Evolutionary conservation across 2,113 vertebrate species (phyloP).

Genomic region (Pteronura brasiliensis): DNA sequence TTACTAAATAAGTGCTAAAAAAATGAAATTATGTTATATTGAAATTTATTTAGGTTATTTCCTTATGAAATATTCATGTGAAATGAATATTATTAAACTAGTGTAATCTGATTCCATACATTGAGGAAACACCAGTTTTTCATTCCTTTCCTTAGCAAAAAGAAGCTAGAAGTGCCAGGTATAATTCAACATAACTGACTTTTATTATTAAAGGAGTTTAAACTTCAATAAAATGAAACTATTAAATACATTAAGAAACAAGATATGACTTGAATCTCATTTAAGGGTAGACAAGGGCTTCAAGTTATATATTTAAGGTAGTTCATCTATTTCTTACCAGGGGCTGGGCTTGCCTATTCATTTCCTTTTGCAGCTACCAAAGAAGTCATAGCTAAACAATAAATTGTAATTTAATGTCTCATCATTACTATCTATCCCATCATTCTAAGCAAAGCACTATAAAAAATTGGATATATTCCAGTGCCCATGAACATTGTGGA

Average conservation of each 20-base stretch:
- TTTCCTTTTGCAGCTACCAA: background rate
- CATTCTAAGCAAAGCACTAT: slow-evolving; percentile 1
- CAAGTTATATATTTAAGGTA: background rate
- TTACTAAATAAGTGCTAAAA: background rate
- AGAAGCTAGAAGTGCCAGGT: background rate
- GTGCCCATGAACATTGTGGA: background rate
- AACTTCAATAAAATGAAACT: slow-evolving; percentile 49
- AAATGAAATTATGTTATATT: slow-evolving; percentile 4
- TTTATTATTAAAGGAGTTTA: slow-evolving; percentile 37
- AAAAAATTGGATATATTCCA: background rate
- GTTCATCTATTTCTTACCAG: background rate
- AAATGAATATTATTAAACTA: slow-evolving; percentile 13
- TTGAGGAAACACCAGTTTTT: slow-evolving; percentile 31
- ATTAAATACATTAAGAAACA: slow-evolving; percentile 20
- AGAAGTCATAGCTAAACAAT: background rate
- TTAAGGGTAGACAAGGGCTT: background rate
- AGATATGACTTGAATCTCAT: background rate
- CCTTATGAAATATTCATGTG: background rate
- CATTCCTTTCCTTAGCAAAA: background rate
- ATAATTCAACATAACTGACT: slow-evolving; percentile 44
- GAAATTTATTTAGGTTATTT: slow-evolving; percentile 23
- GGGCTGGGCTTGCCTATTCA: background rate
- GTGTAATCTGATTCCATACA: background rate
- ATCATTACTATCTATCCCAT: background rate
- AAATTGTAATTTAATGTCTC: background rate